Conservation (phyloP, 2,797 vertebrate species). For the Valencia hispanica region DNA sequence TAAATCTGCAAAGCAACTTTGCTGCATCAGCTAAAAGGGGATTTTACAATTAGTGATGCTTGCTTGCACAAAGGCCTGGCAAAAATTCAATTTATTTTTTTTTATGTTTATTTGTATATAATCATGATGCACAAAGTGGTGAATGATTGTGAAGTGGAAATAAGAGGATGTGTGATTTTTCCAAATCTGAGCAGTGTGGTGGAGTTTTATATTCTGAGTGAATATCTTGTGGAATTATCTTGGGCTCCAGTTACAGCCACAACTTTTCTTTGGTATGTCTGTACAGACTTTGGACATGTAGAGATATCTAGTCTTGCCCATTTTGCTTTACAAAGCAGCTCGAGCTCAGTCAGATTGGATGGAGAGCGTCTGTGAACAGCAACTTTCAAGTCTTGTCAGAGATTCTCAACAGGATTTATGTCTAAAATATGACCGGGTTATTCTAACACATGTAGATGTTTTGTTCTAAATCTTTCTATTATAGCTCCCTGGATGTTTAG, state of each 20-base stretch:
- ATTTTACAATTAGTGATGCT: constrained; percentile 1
- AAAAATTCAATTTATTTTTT: background rate
- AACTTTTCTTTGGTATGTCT: background rate
- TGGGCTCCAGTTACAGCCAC: background rate
- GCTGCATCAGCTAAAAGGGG: constrained; percentile 9
- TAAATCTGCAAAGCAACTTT: constrained; percentile 33
- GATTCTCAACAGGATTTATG: no score
- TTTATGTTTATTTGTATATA: background rate
- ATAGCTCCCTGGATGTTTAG: no score
- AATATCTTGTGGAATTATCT: background rate
- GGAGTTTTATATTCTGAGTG: background rate
- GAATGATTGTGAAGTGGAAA: background rate
- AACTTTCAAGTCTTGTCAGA: no score
- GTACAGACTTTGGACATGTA: background rate
- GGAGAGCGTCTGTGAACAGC: no score
- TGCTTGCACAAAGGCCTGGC: background rate
- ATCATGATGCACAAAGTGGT: background rate
- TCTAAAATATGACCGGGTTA: no score
- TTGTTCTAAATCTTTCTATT: no score
- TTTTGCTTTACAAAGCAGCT: background rate
- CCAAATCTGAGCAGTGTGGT: background rate
- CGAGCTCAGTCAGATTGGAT: background rate
- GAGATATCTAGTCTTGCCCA: background rate
- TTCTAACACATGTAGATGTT: no score
- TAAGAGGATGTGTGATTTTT: background rate